phyloP scores from a whole-genome alignment of 2,797 vertebrate genomes.

The Propithecus deckenii region DNA sequence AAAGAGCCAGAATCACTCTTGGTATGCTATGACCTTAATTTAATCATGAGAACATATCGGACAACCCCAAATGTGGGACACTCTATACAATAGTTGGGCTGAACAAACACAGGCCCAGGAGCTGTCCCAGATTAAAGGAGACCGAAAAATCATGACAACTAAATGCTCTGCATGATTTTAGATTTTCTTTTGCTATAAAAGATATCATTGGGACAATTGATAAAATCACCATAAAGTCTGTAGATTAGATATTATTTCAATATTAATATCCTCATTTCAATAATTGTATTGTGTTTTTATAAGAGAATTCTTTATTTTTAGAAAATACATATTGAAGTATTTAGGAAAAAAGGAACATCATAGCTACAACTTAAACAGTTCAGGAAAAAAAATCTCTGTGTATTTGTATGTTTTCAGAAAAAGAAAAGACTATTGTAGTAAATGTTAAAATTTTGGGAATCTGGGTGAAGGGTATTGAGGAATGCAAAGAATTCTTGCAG shows the following conservation, averaged over 20 bases:
- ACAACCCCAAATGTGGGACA: background rate
- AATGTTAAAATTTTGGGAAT: constrained; percentile 13
- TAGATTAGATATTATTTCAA: background rate
- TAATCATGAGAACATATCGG: background rate
- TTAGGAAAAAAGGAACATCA: background rate
- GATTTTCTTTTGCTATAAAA: constrained; percentile 32
- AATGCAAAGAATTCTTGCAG: constrained; percentile 8
- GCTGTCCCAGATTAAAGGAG: background rate
- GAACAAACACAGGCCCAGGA: background rate
- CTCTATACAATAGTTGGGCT: background rate
- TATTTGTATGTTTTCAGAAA: background rate
- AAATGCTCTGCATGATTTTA: background rate
- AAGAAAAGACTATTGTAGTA: background rate
- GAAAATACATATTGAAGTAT: background rate
- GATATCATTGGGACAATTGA: background rate
- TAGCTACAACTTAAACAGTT: background rate
- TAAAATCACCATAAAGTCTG: background rate
- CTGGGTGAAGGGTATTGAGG: background rate
- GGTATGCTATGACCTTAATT: background rate
- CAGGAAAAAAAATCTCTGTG: background rate
- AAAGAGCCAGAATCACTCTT: background rate
- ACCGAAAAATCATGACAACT: background rate
- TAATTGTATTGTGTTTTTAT: background rate
- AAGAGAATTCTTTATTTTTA: constrained; percentile 12
- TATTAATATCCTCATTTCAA: constrained; percentile 1